Evolutionary conservation across 2,113 vertebrate species (phyloP), one percentile per base, ranked within the genome.

Genomic region (Myiagra hebetior): DNA sequence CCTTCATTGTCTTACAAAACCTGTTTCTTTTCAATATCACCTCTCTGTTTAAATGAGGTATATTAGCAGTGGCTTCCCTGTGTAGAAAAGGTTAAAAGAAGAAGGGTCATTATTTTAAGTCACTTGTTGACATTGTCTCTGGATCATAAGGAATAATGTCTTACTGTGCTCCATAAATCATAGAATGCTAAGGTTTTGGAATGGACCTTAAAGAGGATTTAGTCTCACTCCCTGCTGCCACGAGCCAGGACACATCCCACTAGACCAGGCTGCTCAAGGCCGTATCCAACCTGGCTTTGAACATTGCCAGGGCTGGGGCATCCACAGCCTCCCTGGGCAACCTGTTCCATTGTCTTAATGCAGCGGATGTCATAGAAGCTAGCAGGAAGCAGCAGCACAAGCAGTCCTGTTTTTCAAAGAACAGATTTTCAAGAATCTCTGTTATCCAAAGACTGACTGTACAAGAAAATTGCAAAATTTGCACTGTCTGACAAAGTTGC

Each of bases 181-280:
- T 20, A 14, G 37, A 74, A 31, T 28, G 33, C 28, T 44, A 39
- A 52, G 60, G 33, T 23, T 27, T 44, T 57, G 68, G 37, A 65
- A 59, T 50, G 68, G 68, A 67, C 44, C 27, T 52, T 46, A 52
- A 74, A 59, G 33, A n/a, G 59, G 23, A 74, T 15, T 59, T 24
- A 39, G 53, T 52, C 28, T 67, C 33, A 57, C 16, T 13, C 12
- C 10, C 15, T 1, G 1, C 44, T 37, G 33, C 15, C 44, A 81
- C 2, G 0, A 33, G 37, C 15, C 31, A 44, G 42, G 26, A 52
- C 15, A 42, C 0, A 0, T 73, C 33, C 37, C 59, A 44, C 52
- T 44, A 13, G 44, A 52, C 12, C 23, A 67, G 33, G 13, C 46
- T 52, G 37, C 52, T 74, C 44, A 59, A 44, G 37, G 60, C 10